These are phyloP conservation scores for Eptesicus fuscus DNA, from an alignment of 2,113 vertebrate species.

Conservation along the genomic window DNA sequence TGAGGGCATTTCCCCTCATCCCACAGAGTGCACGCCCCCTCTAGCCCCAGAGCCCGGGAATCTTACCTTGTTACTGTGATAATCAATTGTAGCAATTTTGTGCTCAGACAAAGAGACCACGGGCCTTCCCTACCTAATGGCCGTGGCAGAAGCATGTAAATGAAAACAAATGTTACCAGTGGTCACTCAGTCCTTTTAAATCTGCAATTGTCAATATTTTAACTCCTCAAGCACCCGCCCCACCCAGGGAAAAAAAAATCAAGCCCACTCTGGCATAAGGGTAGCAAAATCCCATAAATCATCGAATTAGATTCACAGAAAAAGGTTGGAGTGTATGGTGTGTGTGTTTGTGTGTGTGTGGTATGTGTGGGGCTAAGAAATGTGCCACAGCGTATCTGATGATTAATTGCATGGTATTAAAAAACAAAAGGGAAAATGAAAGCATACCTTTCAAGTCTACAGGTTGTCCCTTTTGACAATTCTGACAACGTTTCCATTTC, in stretches of 20 bases:
- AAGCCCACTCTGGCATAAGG: background rate
- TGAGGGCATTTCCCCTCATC: background rate
- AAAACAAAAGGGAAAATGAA: slow-evolving; percentile 52
- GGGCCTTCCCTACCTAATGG: background rate
- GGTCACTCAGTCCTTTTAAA: background rate
- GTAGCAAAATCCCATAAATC: slow-evolving; percentile 69
- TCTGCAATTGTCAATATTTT: slow-evolving; percentile 32
- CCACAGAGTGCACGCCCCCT: background rate
- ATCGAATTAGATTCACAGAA: slow-evolving; percentile 76
- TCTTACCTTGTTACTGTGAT: background rate
- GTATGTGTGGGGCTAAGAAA: slow-evolving; percentile 44
- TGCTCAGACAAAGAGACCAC: background rate
- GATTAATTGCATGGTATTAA: slow-evolving; percentile 73
- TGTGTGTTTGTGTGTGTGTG: background rate
- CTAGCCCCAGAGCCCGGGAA: background rate
- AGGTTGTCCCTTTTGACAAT: background rate
- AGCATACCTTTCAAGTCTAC: slow-evolving; percentile 65
- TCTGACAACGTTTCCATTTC: background rate
- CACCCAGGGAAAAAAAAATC: background rate
- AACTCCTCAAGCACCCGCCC: background rate
- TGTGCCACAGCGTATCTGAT: slow-evolving; percentile 61
- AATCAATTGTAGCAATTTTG: slow-evolving; percentile 38
- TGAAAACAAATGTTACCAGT: slow-evolving; percentile 28
- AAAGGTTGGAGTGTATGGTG: background rate
- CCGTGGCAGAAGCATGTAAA: background rate